Evolutionary conservation across 2,888 invertebrate genomes (phyloP).

Genomic region (Himalopsyche anomala): DNA sequence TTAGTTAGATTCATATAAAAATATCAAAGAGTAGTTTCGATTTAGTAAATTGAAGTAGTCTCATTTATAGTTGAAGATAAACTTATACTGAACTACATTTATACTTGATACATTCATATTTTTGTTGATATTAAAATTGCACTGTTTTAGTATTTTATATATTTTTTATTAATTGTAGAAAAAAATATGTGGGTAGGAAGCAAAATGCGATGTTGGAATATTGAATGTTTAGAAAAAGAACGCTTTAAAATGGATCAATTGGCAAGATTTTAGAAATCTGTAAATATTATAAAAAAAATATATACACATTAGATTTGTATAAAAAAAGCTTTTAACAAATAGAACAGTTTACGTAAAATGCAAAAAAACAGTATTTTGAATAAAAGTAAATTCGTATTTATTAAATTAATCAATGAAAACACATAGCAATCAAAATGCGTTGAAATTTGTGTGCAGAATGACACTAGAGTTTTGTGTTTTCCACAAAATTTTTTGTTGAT

Average conservation of each 20-base stretch:
- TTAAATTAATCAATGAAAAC: constrained; percentile 35
- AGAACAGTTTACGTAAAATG: not conserved
- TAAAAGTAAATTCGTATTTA: not conserved
- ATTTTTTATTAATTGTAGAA: no score
- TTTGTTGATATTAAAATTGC: no score
- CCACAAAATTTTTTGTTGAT: not conserved
- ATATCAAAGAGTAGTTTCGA: no score
- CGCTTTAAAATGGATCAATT: constrained; percentile 37
- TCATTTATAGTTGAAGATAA: no score
- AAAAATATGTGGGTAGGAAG: no score
- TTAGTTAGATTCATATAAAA: no score
- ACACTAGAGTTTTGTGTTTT: not conserved
- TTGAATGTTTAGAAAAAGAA: constrained; percentile 27
- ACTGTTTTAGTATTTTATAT: no score
- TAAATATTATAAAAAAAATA: constrained; percentile 11
- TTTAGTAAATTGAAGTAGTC: no score
- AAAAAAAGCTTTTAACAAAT: not conserved
- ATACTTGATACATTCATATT: no score
- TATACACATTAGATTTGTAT: constrained; percentile 16
- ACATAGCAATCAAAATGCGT: constrained; percentile 41
- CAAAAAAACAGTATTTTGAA: not conserved
- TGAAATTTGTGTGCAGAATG: not conserved
- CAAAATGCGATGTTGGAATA: not conserved
- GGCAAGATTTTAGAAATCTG: not conserved
- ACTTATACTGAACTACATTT: no score